Evolutionary conservation across 2,113 vertebrate species (phyloP).

Genomic region (Alces alces): DNA sequence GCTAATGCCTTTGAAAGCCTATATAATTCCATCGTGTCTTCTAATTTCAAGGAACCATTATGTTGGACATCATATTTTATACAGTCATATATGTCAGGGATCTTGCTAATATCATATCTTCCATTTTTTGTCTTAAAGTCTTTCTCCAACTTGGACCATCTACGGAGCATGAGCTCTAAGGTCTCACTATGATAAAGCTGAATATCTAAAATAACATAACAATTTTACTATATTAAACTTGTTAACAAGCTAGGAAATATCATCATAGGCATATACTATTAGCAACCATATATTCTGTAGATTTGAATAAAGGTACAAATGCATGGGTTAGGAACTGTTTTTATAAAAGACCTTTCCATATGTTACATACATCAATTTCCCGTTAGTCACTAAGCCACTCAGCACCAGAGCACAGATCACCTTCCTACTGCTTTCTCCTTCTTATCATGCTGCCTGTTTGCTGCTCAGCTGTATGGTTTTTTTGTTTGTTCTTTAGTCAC

Average conservation of each 20-base stretch:
- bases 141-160: constrained; percentile 92
- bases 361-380: not conserved
- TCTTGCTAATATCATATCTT: constrained; percentile 93
- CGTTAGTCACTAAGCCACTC: not conserved
- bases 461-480: not conserved
- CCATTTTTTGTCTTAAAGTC: constrained; percentile 94
- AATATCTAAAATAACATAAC: constrained; percentile 83
- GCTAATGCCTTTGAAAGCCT: constrained; percentile 91
- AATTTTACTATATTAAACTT: constrained; percentile 29
- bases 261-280: not conserved
- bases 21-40: constrained; percentile 91
- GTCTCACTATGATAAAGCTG: constrained; percentile 93
- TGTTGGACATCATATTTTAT: constrained; percentile 94
- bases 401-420: not conserved
- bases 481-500: not conserved
- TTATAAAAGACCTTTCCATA: not conserved
- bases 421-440: not conserved
- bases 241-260: constrained; percentile 6
- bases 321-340: not conserved
- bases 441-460: not conserved
- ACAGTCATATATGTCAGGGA: constrained; percentile 93
- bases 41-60: constrained; percentile 89
- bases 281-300: not conserved
- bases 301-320: not conserved
- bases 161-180: constrained; percentile 90